Base-by-base conservation (phyloP, 2,113 vertebrate species). In the Ictalurus furcatus region DNA sequence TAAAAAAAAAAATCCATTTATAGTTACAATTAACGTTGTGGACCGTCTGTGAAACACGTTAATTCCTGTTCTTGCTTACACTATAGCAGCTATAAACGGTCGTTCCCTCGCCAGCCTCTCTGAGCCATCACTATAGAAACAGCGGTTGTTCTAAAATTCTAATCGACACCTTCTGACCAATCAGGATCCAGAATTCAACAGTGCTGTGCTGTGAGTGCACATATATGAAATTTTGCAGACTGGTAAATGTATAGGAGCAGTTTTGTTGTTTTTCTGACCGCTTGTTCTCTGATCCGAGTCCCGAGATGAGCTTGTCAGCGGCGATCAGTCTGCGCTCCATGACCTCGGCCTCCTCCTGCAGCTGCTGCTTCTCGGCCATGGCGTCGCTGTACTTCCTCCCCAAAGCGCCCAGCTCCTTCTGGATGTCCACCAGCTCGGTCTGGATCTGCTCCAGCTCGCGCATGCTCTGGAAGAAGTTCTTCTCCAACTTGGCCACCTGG, bases 291-390 rank as follows among this genome's bases (percentile, higher is more conserved):
- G 97, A 99, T 78, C 97, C 97, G 85, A 99, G 95, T 19, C 98
- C 98, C 0, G 95, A 97, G 12, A 99, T 98, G 81, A 99, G 97
- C 88, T 98, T 99, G 94, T 97, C 98, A 0, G 98, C 98, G 0
- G 98, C 98, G 0, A 96, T 92, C 34, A 99, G 95, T 88, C 98
- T 96, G 79, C 97, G 95, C 93, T 98, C 97, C 98, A 99, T 99
- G 89, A 99, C 89, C 89, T 99, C 97, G 0, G 98, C 98, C 92
- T 98, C 98, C 73, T 97, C 97, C 92, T 98, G 97, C 82, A 99
- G 95, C 89, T 96, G 93, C 85, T 96, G 96, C 89, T 98, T 98
- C 85, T 99, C 98, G 19, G 69, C 82, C 81, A 97, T 97, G 87
- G 98, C 97, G 0, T 92, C 95, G 78, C 97, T 93, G 12, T 99